A percentile compares a stretch with the other conserved stretches of the same genome.
phyloP scores from a whole-genome alignment of 2,113 vertebrate species.

The Microcebus murinus region DNA sequence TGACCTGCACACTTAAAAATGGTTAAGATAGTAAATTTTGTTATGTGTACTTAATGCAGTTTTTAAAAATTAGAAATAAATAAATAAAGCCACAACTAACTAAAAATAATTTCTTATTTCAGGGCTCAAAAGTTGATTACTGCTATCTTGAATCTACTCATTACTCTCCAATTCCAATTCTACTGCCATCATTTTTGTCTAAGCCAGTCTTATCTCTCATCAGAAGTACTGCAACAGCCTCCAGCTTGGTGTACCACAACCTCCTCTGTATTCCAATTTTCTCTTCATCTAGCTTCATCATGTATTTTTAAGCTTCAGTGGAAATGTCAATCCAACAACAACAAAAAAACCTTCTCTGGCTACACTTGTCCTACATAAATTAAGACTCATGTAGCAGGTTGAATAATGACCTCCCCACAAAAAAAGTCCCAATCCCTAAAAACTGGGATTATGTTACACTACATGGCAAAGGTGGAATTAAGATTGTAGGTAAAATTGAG shows the following conservation, averaged over 20 bases:
- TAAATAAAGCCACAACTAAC: not conserved
- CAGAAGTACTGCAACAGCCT: not conserved
- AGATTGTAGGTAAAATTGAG: not conserved
- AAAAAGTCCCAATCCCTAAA: not conserved
- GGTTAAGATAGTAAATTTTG: not conserved
- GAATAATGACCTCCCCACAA: not conserved
- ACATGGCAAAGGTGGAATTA: not conserved
- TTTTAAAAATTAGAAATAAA: not conserved
- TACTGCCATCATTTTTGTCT: not conserved
- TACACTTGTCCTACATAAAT: not conserved
- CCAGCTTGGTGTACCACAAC: not conserved
- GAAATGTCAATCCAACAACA: not conserved
- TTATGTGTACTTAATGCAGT: not conserved
- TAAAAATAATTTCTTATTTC: not conserved
- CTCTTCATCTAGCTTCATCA: not conserved
- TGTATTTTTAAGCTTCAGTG: not conserved
- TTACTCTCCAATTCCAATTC: not conserved
- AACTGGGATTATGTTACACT: not conserved
- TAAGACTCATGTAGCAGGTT: not conserved
- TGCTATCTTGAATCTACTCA: not conserved
- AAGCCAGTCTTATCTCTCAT: not conserved
- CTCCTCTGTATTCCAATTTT: not conserved
- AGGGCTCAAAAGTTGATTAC: not conserved
- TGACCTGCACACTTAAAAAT: not conserved
- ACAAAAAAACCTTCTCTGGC: not conserved